Evolutionary conservation across 1,140 invertebrate species (phyloP).

Genomic region (Daktulosphaira vitifoliae): DNA sequence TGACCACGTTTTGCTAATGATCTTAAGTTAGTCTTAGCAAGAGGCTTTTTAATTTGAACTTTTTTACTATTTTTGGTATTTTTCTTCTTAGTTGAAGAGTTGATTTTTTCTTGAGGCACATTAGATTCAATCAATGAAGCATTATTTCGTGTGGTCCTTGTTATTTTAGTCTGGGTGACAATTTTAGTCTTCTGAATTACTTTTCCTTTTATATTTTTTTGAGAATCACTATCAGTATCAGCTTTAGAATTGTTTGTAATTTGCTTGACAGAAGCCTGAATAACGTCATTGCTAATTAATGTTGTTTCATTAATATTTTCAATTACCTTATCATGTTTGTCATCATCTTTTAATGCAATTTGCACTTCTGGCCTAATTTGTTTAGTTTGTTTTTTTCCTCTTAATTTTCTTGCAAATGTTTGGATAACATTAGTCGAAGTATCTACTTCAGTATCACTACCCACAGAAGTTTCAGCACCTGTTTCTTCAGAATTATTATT

Average conservation of each 20-base stretch:
- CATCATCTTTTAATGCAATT: no score
- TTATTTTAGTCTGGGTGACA: neutral
- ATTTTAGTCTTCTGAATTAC: neutral
- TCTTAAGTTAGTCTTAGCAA: neutral
- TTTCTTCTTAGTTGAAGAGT: neutral
- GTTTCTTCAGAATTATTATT: neutral
- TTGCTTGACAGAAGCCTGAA: neutral
- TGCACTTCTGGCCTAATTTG: no score
- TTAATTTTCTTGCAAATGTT: neutral
- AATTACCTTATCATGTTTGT: no score
- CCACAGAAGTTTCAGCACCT: neutral
- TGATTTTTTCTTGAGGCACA: constrained; percentile 1
- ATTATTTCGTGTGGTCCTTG: neutral
- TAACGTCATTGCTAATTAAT: no score
- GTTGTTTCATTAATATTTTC: no score
- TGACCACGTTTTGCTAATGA: neutral
- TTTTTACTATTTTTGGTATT: neutral
- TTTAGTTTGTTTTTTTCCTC: neutral
- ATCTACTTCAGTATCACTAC: neutral
- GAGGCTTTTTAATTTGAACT: neutral
- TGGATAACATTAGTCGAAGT: neutral
- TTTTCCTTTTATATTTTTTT: neutral
- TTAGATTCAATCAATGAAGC: neutral
- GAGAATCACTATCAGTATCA: neutral
- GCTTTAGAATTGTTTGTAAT: neutral